These are phyloP conservation scores for Acronicta aceris DNA, from an alignment of 2,888 invertebrate species.

Conservation along the genomic window DNA sequence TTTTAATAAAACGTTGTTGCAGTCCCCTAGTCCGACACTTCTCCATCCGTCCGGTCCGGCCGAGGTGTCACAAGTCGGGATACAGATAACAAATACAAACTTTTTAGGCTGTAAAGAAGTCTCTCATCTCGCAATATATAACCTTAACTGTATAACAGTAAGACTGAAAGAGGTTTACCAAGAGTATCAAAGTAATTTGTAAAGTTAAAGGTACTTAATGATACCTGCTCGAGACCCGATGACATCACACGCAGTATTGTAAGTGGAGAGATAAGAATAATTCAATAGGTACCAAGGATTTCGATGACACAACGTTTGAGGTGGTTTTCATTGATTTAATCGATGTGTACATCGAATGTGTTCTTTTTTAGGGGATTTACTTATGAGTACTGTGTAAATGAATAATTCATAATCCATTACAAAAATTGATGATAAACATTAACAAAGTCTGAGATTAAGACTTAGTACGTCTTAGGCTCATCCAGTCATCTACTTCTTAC, in stretches of 20 bases:
- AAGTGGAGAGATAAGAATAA: constrained; percentile 77
- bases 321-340: constrained; percentile 59
- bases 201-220: constrained; percentile 76
- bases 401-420: too few species aligned
- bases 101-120: constrained; percentile 14
- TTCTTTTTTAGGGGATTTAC: constrained; percentile 22
- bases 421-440: too few species aligned
- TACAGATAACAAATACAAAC: constrained; percentile 71
- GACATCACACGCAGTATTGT: constrained; percentile 79
- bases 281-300: constrained; percentile 73
- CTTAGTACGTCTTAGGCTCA: too few species aligned
- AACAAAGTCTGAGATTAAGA: too few species aligned
- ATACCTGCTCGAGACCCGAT: constrained; percentile 74
- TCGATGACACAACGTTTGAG: constrained; percentile 69
- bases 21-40: constrained; percentile 63
- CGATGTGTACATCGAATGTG: constrained; percentile 48
- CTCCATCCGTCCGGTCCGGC: constrained; percentile 66
- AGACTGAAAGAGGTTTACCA: constrained; percentile 8
- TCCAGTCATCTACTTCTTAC: too few species aligned
- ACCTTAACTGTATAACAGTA: constrained; percentile 15
- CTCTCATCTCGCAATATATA: constrained; percentile 28
- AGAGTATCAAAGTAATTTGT: constrained; percentile 39
- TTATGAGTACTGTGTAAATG: neutral
- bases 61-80: constrained; percentile 76
- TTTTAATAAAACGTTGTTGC: constrained; percentile 23